phyloP scores from a whole-genome alignment of 2,888 invertebrate genomes.

The Xanthorhoe designata region DNA sequence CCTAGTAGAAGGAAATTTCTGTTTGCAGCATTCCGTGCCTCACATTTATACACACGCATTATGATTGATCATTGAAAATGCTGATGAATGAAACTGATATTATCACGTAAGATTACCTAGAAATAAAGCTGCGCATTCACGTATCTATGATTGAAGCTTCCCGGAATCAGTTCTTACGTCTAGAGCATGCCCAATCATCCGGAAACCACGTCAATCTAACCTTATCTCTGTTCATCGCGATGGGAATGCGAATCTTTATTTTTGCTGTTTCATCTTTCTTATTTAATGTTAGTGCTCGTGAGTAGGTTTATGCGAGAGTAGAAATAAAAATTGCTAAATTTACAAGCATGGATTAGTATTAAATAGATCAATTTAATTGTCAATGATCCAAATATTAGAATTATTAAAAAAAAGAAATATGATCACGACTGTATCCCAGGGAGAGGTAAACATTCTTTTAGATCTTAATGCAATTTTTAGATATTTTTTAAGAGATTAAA shows the following conservation, averaged over 20 bases:
- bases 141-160: conserved; percentile 28
- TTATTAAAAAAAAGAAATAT: too few species aligned
- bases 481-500: too few species aligned
- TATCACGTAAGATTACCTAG: neutral
- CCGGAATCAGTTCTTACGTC: conserved; percentile 18
- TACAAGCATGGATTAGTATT: neutral
- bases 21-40: too few species aligned
- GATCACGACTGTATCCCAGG: too few species aligned
- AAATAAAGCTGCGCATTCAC: conserved; percentile 2
- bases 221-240: conserved; percentile 30
- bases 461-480: too few species aligned
- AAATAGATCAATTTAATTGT: too few species aligned
- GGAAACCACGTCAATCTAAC: conserved; percentile 38
- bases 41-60: too few species aligned
- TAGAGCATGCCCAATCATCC: conserved; percentile 26
- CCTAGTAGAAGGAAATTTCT: conserved; percentile 81
- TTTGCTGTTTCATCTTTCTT: conserved; percentile 16
- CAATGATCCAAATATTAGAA: too few species aligned
- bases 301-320: neutral
- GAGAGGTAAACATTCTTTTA: too few species aligned
- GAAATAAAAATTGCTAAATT: neutral
- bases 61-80: too few species aligned
- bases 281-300: neutral
- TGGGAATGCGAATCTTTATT: conserved; percentile 14
- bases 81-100: neutral